Evolutionary conservation across 2,888 invertebrate genomes (phyloP).

Genomic region (Hipparchia sbordonii): DNA sequence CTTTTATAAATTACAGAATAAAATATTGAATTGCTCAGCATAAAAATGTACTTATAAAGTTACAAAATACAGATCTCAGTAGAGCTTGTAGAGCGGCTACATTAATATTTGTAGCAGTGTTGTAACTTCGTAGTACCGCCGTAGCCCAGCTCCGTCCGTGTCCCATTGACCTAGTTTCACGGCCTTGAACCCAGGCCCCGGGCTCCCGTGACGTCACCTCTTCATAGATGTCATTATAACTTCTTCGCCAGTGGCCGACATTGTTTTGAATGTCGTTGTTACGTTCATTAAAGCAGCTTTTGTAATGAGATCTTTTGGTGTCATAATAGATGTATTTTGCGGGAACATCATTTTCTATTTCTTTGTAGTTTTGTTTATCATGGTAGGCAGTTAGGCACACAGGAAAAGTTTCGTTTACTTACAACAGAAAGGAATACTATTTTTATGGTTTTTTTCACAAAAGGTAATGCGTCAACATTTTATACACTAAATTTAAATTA

Average conservation of each 20-base stretch:
- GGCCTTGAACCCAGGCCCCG: constrained; percentile 75
- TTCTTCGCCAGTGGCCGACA: constrained; percentile 21
- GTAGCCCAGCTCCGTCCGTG: constrained; percentile 61
- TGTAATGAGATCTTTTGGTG: constrained; percentile 5
- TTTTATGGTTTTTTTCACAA: neutral
- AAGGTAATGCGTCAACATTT: neutral
- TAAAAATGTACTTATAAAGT: neutral
- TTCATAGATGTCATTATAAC: constrained; percentile 24
- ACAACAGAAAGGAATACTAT: too few species aligned
- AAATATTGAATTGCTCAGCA: too few species aligned
- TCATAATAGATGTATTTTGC: neutral
- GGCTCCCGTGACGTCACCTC: constrained; percentile 66
- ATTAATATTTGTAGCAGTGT: constrained; percentile 25
- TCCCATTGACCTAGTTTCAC: constrained; percentile 75
- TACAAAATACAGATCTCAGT: neutral
- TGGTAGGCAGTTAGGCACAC: too few species aligned
- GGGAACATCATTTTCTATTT: neutral
- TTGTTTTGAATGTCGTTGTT: constrained; percentile 9
- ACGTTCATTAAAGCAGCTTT: constrained; percentile 1
- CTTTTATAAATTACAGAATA: too few species aligned
- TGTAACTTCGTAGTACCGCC: constrained; percentile 42
- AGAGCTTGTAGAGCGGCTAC: neutral
- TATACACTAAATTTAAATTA: neutral
- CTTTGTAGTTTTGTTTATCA: neutral
- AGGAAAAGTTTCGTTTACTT: too few species aligned